These are phyloP conservation scores for Pediacus dermestoides DNA, from an alignment of 2,888 invertebrate genomes.

Conservation along the genomic window DNA sequence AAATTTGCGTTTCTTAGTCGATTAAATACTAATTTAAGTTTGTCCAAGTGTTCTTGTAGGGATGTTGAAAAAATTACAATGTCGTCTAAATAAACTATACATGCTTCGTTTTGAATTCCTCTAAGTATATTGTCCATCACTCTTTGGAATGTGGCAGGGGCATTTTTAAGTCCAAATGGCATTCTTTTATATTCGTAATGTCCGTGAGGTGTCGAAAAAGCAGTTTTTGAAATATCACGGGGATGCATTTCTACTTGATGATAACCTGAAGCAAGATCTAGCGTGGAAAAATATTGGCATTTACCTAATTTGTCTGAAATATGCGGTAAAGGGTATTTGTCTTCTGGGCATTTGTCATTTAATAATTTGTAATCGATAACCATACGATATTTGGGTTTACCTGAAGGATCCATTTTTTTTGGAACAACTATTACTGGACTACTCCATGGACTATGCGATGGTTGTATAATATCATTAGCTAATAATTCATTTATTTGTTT, in stretches of 20 bases:
- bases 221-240: constrained; percentile 7
- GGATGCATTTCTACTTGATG: constrained; percentile 21
- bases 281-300: constrained; percentile 1
- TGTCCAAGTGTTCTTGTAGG: constrained; percentile 16
- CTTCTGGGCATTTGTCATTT: no score
- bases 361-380: no score
- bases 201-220: neutral
- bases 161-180: constrained; percentile 14
- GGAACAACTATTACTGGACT: constrained; percentile 18
- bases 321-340: neutral
- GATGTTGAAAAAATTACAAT: constrained; percentile 13
- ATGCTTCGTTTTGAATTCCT: constrained; percentile 17
- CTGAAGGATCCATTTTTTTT: constrained; percentile 18
- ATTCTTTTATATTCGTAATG: constrained; percentile 2
- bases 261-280: constrained; percentile 11
- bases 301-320: constrained; percentile 1
- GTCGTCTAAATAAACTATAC: constrained; percentile 9
- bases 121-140: constrained; percentile 18
- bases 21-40: constrained; percentile 16
- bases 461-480: constrained; percentile 13
- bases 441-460: constrained; percentile 14
- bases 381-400: constrained; percentile 10
- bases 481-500: neutral
- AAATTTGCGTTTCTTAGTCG: constrained; percentile 11
- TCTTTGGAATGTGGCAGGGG: constrained; percentile 18